Conservation (phyloP, 2,797 vertebrate species). For the Falco cherrug region DNA sequence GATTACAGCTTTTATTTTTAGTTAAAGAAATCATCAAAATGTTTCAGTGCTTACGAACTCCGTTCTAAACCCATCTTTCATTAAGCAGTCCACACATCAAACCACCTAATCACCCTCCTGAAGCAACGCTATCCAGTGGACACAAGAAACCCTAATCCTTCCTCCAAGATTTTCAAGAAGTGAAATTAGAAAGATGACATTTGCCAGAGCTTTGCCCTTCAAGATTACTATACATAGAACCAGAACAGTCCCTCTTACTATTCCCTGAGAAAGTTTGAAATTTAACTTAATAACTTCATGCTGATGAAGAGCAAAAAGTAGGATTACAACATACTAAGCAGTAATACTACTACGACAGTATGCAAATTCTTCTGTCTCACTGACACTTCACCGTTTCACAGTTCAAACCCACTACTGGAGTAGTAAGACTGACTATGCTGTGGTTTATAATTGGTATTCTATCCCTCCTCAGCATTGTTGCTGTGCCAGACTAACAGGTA, state of each 20-base stretch:
- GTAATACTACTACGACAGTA: fast-evolving
- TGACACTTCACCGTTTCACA: neutral
- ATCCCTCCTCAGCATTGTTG: neutral
- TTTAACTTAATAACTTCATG: neutral
- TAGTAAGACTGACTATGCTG: neutral
- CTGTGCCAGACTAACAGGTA: neutral
- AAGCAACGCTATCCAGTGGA: neutral
- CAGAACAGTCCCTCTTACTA: neutral
- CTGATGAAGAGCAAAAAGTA: neutral
- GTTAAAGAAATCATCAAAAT: neutral
- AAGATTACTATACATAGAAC: neutral
- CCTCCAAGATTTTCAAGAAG: neutral
- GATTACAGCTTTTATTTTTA: neutral
- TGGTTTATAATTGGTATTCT: neutral
- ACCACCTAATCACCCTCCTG: neutral
- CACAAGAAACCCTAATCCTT: neutral
- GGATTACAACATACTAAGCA: neutral
- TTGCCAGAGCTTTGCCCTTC: neutral
- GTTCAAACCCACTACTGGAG: neutral
- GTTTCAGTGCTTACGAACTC: neutral
- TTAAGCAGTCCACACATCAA: neutral
- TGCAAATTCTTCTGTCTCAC: neutral
- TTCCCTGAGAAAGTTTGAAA: neutral
- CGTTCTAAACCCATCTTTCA: neutral
- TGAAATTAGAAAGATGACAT: constrained; percentile 19